Conservation (phyloP, 2,888 invertebrate species). For the Carterocephalus palaemon region DNA sequence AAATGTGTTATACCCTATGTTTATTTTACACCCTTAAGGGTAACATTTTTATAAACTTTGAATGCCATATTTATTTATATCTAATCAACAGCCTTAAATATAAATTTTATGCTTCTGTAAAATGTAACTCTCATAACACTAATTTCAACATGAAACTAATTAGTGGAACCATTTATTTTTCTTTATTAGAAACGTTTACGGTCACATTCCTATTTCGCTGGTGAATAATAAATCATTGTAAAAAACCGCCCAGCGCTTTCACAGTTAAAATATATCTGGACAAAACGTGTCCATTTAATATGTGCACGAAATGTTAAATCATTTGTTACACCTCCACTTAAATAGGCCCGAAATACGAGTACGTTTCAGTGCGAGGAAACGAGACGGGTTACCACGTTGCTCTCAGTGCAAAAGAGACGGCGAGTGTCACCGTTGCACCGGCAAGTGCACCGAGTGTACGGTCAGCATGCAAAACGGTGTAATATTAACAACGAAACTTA, state of each 20-base stretch:
- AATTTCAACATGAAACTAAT: no score
- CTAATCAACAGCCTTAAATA: no score
- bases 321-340: constrained; percentile 31
- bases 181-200: no score
- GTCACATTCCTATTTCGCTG: constrained; percentile 15
- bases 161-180: no score
- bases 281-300: constrained; percentile 27
- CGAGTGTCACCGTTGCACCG: constrained; percentile 53
- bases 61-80: no score
- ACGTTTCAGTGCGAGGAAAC: constrained; percentile 34
- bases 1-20: no score
- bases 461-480: constrained; percentile 25
- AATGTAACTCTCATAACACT: no score
- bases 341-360: constrained; percentile 34
- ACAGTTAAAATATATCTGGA: constrained; percentile 27
- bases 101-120: no score
- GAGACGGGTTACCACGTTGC: constrained; percentile 34
- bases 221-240: constrained; percentile 21
- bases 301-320: constrained; percentile 32
- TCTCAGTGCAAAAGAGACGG: constrained; percentile 40
- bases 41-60: no score
- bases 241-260: constrained; percentile 20
- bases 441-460: constrained; percentile 54
- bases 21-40: no score
- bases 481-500: constrained; percentile 24